phyloP scores from a whole-genome alignment of 2,113 vertebrate species.

The Bufo gargarizans region DNA sequence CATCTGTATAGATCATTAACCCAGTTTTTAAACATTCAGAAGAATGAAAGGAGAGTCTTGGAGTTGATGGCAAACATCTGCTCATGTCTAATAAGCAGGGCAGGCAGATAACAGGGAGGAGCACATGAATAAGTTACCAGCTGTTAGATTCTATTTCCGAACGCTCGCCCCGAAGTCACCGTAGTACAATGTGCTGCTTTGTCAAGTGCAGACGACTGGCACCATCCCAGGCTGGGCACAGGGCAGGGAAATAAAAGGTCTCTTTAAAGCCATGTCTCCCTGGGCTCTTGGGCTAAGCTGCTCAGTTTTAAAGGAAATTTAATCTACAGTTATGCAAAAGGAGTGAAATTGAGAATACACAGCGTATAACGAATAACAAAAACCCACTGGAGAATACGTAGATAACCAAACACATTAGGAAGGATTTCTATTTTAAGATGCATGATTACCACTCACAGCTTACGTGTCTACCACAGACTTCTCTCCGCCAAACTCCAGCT shows the following conservation, averaged over 20 bases:
- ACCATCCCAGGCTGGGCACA: slow-evolving; percentile 2
- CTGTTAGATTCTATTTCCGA: slow-evolving; percentile 41
- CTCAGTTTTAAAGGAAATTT: slow-evolving; percentile 42
- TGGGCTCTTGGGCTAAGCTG: slow-evolving; percentile 25
- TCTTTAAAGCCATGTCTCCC: slow-evolving; percentile 38
- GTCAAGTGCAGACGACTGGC: slow-evolving; percentile 17
- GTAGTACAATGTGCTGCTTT: not conserved
- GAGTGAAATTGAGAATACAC: not conserved
- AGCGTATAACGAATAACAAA: not conserved
- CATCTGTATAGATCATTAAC: slow-evolving; percentile 32
- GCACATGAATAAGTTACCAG: slow-evolving; percentile 35
- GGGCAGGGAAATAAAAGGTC: not conserved
- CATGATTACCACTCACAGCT: not conserved
- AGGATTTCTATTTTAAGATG: slow-evolving; percentile 6
- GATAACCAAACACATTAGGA: slow-evolving; percentile 23
- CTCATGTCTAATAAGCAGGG: slow-evolving; percentile 42
- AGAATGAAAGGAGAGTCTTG: slow-evolving; percentile 3
- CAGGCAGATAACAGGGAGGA: slow-evolving; percentile 27
- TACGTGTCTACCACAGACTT: not conserved
- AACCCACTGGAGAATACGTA: not conserved
- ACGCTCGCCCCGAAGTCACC: not conserved
- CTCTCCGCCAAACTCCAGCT: not conserved
- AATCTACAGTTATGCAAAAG: slow-evolving; percentile 52
- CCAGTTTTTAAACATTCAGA: slow-evolving; percentile 44
- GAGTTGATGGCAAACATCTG: slow-evolving; percentile 46